Conservation (phyloP, 2,113 vertebrate genomes). For the Sula dactylatra region DNA sequence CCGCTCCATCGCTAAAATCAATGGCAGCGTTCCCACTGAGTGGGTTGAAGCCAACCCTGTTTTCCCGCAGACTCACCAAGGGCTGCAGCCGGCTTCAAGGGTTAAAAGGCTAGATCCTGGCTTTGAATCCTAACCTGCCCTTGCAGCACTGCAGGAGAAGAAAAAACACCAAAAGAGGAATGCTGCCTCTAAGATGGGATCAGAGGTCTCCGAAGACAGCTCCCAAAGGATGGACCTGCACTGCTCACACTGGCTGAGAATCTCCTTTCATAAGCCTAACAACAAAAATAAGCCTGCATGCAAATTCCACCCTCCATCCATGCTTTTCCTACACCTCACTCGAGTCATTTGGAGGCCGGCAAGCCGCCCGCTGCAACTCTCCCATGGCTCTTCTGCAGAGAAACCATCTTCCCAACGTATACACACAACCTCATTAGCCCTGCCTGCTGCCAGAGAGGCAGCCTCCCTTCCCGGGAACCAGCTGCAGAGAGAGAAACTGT, state of each 20-base stretch:
- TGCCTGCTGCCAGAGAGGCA: neutral
- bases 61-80: neutral
- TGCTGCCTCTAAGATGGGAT: neutral
- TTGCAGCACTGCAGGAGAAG: neutral
- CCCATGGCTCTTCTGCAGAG: neutral
- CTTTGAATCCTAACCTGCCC: neutral
- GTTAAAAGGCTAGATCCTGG: neutral
- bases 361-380: neutral
- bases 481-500: slow-evolving; percentile 52
- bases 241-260: neutral
- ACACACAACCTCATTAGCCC: neutral
- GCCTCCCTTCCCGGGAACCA: slow-evolving; percentile 30
- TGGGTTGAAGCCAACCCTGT: neutral
- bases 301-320: neutral
- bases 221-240: neutral
- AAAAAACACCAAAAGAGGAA: neutral
- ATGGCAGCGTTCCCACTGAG: neutral
- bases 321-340: neutral
- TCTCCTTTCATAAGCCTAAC: neutral
- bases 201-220: neutral
- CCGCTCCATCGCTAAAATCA: neutral
- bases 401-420: neutral
- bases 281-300: neutral
- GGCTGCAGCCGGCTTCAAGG: neutral
- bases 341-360: neutral